These are phyloP conservation scores for Larimichthys polyactis DNA, from an alignment of 2,113 vertebrate genomes.

Conservation along the genomic window DNA sequence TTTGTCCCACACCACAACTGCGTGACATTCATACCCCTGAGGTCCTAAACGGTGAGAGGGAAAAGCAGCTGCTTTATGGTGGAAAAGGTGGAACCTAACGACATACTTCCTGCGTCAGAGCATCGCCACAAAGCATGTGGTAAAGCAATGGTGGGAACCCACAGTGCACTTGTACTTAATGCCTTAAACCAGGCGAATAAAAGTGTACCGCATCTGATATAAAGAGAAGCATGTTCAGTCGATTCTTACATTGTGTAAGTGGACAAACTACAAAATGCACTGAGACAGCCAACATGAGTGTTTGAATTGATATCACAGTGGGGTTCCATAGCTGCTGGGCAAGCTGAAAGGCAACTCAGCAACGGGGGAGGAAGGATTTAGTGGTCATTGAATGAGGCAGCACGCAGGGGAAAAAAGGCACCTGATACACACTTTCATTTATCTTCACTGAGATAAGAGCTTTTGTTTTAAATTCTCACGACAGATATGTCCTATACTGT, in stretches of 20 bases:
- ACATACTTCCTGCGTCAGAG: constrained; percentile 69
- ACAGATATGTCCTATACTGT: constrained; percentile 2
- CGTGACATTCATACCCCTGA: constrained; percentile 72
- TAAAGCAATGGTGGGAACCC: constrained; percentile 59
- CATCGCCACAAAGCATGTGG: constrained; percentile 56
- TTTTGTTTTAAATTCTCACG: constrained; percentile 28
- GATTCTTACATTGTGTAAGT: constrained; percentile 28
- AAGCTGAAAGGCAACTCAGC: constrained; percentile 67
- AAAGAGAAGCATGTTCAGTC: constrained; percentile 9
- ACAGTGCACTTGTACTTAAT: constrained; percentile 60
- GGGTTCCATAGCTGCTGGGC: constrained; percentile 65
- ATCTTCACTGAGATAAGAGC: constrained; percentile 47
- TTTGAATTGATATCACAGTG: constrained; percentile 78
- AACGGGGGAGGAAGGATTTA: constrained; percentile 74
- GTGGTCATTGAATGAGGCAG: constrained; percentile 72
- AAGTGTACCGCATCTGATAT: constrained; percentile 41
- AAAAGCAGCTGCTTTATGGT: constrained; percentile 72
- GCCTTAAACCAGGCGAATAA: constrained; percentile 45
- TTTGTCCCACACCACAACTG: constrained; percentile 48
- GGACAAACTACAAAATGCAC: constrained; percentile 28
- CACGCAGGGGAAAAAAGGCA: constrained; percentile 66
- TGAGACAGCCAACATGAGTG: constrained; percentile 50
- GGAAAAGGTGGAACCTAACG: constrained; percentile 75
- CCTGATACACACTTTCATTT: constrained; percentile 62
- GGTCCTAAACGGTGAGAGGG: constrained; percentile 40